Evolutionary conservation across 1,140 invertebrate species (phyloP), one percentile per base, ranked within the genome.

Genomic region (Mesaphorura yosii): DNA sequence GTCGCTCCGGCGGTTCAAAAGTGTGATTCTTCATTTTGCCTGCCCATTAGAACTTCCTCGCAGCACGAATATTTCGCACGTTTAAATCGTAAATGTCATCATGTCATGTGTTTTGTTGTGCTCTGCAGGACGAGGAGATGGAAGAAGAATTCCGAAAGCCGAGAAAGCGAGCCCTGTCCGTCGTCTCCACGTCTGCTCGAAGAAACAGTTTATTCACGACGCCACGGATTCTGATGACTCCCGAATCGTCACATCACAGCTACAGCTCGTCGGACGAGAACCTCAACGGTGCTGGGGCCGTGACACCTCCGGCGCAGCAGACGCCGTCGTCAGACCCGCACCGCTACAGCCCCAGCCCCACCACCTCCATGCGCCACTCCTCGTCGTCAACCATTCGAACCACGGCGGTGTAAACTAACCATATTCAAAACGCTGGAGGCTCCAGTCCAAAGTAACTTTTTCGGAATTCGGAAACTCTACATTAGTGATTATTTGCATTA

Each of bases 81-180:
- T n/a, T n/a, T n/a, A n/a, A n/a, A n/a, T n/a, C n/a, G n/a, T n/a
- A n/a, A n/a, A n/a, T n/a, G n/a, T n/a, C n/a, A n/a, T n/a, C n/a
- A n/a, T n/a, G n/a, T n/a, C n/a, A n/a, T n/a, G n/a, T n/a, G n/a
- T 34, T 42, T 48, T 4, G n/a, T 51, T 55, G 51, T 22, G 34
- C 54, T 12, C 15, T 65, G 10, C 40, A 63, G 27, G 60, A 60
- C 27, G 65, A 66, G 40, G 67, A 67, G 51, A 55, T 53, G 42
- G 54, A 61, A 37, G 22, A 57, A 51, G 28, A 62, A 60, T 52
- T 66, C 64, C 23, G 69, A 64, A 59, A 63, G 65, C 28, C 64
- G 59, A 10, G 63, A 65, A 57, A 69, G 65, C 44, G 58, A 67
- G 59, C 60, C 17, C 68, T 68, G 42, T 60, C 61, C 14, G 58